Percentiles rank a stretch among this genome's conserved stretches.
Conservation (phyloP, 2,888 invertebrate species). For the Tenthredo notha region DNA sequence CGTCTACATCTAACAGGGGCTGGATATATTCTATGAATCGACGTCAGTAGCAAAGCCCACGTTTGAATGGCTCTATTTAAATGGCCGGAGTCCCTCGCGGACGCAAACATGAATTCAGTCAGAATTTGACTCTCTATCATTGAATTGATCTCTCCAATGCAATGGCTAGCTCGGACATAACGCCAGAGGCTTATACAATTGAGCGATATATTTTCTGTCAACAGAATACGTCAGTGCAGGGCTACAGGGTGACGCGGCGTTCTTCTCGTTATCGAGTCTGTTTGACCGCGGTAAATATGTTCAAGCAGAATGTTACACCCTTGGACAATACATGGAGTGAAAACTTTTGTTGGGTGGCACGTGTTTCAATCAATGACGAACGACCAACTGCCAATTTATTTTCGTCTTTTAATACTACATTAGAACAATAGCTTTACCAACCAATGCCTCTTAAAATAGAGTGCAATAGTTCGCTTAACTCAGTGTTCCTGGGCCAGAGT, state of each 20-base stretch:
- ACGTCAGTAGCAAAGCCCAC: conserved; percentile 64
- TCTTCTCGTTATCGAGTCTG: conserved; percentile 70
- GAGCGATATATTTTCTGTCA: conserved; percentile 68
- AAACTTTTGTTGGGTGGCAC: background rate
- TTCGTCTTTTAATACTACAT: background rate
- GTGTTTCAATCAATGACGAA: conserved; percentile 2
- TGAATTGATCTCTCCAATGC: conserved; percentile 24
- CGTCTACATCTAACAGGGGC: conserved; percentile 23
- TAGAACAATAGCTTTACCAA: background rate
- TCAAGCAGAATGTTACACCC: background rate
- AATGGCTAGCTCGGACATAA: conserved; percentile 61
- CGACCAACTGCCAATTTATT: background rate
- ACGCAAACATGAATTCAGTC: conserved; percentile 39
- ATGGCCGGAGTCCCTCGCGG: background rate
- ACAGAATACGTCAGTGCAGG: conserved; percentile 59
- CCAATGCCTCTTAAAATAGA: background rate
- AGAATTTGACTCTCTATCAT: conserved; percentile 37
- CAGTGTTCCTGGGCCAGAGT: conserved; percentile 24
- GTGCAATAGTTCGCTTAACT: conserved; percentile 37
- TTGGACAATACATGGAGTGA: conserved; percentile 15
- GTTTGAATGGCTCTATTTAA: conserved; percentile 40
- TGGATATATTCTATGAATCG: conserved; percentile 64
- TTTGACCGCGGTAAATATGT: conserved; percentile 61
- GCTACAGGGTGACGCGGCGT: conserved; percentile 50
- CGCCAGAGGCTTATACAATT: conserved; percentile 62